Conservation (phyloP, 1,140 invertebrate species). For the Palaemon carinicauda region DNA sequence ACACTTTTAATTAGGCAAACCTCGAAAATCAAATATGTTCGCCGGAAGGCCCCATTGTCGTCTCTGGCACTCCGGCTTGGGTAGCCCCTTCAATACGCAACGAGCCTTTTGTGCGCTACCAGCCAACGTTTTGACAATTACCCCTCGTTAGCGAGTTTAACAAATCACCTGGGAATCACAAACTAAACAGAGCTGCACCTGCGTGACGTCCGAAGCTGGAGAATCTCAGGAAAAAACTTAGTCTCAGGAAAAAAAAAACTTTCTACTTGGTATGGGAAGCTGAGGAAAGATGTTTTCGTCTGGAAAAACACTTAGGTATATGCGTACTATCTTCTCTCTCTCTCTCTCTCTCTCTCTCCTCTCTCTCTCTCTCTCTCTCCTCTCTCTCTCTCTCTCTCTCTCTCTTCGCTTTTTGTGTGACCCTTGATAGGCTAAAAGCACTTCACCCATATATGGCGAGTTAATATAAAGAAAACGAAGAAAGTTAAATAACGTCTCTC, state of each 20-base stretch:
- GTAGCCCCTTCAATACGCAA: slow-evolving; percentile 33
- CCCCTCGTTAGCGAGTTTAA: slow-evolving; percentile 58
- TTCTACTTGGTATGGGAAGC: no score
- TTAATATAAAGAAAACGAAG: no score
- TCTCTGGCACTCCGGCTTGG: not conserved
- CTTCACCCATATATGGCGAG: no score
- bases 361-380: not conserved
- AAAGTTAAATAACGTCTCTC: no score
- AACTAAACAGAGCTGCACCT: slow-evolving; percentile 33
- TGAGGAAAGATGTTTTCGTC: no score
- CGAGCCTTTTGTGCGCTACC: slow-evolving; percentile 32
- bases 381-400: not conserved
- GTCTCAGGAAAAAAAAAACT: no score
- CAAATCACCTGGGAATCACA: slow-evolving; percentile 50
- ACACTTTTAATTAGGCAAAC: slow-evolving; percentile 37
- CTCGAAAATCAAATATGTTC: slow-evolving; percentile 42
- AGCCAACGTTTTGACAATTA: slow-evolving; percentile 58
- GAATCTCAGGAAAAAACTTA: not conserved
- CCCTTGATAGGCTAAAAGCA: no score
- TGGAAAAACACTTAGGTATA: not conserved
- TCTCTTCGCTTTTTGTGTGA: not conserved
- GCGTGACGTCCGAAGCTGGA: not conserved
- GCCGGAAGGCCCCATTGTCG: slow-evolving; percentile 31
- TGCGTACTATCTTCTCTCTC: not conserved
- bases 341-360: not conserved